Evolutionary conservation across 64 coral and sea anemone genomes (phyloP), one percentile per base, ranked within the genome.

Genomic region (Catalaphyllia jardinei): DNA sequence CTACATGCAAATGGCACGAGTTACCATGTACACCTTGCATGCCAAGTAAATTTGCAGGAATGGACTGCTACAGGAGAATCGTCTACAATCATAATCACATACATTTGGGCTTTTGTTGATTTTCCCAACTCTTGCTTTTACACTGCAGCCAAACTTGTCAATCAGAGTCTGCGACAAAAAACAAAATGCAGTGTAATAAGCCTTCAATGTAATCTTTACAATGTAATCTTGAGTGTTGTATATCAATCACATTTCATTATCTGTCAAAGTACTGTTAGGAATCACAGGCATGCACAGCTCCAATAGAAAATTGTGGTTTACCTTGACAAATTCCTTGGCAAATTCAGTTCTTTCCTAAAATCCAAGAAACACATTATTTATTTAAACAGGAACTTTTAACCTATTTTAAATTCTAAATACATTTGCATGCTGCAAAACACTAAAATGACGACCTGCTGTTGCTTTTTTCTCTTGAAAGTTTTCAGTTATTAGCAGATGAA

Each of bases 61-160:
- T 16, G 18, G 18, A 65, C 18, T 3, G 22, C 18, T 65, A n/a
- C 22, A 69, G 24, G 10, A 69, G 25, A 69, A 25, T 27, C 4
- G 2, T 69, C n/a, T 1, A 69, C 11, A 27, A 2, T 25, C 65
- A 69, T 69, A n/a, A 27, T 69, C 24, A 85, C 81, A 50, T 85
- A 85, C 81, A 71, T 85, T 71, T 85, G n/a, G 31, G 57, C 74
- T 83, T 74, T 71, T 86, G 31, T 86, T 92, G 22, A 79, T 42
- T 71, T 86, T 87, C 0, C 74, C 90, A 33, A 92, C 90, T 25
- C 61, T 61, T 19, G 61, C 60, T 29, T 80, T 87, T 7, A 86
- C 82, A 64, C 65, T 86, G 22, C 60, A 75, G 12, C 84, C 90
- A 79, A 87, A 92, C 39, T 86, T 75, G 22, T 92, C 83, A 74